Evolutionary conservation across 2,797 vertebrate species (phyloP).

Genomic region (Eleutherodactylus coqui): DNA sequence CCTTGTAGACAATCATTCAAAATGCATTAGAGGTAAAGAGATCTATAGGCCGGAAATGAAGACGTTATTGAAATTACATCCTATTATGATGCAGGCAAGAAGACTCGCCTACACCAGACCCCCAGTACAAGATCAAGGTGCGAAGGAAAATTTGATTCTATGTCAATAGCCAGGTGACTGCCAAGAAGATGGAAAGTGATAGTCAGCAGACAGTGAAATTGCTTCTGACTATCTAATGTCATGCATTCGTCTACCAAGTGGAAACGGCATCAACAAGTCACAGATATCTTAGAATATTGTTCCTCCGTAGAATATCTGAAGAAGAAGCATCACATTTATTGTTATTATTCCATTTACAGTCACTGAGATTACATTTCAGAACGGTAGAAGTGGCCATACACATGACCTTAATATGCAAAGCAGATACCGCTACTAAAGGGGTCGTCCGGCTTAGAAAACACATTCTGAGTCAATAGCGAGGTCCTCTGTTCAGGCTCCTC

Average conservation of each 20-base stretch:
- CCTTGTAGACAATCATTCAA: too few relatives aligned
- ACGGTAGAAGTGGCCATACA: background rate
- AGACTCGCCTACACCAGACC: background rate
- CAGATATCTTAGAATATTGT: background rate
- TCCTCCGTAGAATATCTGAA: background rate
- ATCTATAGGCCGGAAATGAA: background rate
- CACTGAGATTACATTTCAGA: background rate
- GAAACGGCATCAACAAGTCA: constrained; percentile 15
- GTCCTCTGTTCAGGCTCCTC: too few relatives aligned
- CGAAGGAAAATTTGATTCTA: background rate
- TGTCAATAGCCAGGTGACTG: constrained; percentile 1
- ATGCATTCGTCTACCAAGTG: background rate
- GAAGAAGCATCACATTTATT: background rate
- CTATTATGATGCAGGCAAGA: too few relatives aligned
- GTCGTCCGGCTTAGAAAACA: too few relatives aligned
- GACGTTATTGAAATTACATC: background rate
- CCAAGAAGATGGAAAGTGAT: background rate
- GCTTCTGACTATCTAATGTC: constrained; percentile 22
- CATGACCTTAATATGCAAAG: background rate
- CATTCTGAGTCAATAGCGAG: background rate
- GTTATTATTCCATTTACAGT: background rate
- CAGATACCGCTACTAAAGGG: too few relatives aligned
- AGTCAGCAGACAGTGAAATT: constrained; percentile 38
- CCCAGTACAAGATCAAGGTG: background rate
- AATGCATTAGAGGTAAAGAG: background rate